Evolutionary conservation across 1,140 invertebrate species (phyloP).

Genomic region (Mizuhopecten yessoensis): DNA sequence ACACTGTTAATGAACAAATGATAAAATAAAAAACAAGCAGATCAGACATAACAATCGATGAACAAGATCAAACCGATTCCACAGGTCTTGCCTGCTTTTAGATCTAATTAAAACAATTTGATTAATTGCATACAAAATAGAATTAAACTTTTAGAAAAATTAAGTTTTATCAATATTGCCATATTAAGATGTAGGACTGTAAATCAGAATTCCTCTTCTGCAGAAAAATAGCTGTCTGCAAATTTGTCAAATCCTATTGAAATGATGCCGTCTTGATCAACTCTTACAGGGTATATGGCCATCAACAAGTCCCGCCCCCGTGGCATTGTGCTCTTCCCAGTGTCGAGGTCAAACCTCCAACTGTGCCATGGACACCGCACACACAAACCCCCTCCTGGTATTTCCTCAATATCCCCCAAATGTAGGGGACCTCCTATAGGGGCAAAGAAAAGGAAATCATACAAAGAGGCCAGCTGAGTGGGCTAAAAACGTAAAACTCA

Average conservation of each 20-base stretch:
- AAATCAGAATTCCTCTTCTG: conserved; percentile 54
- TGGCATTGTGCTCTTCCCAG: conserved; percentile 65
- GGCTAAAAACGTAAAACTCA: too few species aligned
- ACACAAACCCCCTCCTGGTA: conserved; percentile 69
- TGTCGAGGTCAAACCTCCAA: conserved; percentile 76
- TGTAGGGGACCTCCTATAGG: conserved; percentile 77
- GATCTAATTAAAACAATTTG: not conserved
- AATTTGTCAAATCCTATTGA: conserved; percentile 73
- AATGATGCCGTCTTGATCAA: conserved; percentile 63
- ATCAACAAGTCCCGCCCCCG: conserved; percentile 52
- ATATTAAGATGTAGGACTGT: not conserved
- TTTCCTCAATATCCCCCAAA: conserved; percentile 78
- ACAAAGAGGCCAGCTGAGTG: not conserved
- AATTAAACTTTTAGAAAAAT: not conserved
- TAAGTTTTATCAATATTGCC: not conserved
- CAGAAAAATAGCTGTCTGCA: conserved; percentile 66
- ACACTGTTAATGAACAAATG: too few species aligned
- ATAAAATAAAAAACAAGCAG: too few species aligned
- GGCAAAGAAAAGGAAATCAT: conserved; percentile 43
- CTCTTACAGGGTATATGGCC: conserved; percentile 65
- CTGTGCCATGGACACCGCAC: conserved; percentile 79
- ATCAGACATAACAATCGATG: not conserved
- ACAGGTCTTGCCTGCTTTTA: not conserved
- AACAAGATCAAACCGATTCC: not conserved
- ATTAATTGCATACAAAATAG: not conserved